Conservation (phyloP, 2,113 vertebrate species). For the Grallaria varia region DNA sequence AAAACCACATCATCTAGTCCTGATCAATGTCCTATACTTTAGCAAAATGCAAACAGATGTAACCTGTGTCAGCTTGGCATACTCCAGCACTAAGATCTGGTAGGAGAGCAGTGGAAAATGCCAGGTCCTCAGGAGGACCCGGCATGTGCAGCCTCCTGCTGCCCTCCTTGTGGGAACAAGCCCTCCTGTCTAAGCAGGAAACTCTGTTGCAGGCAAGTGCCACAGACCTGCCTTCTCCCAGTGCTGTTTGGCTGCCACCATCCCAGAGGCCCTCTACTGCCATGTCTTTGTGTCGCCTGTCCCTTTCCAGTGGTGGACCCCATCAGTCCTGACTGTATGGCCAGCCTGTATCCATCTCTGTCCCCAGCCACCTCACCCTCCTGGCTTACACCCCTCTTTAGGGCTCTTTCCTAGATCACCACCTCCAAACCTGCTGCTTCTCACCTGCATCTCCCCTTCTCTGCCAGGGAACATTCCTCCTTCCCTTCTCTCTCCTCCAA, state of each 20-base stretch:
- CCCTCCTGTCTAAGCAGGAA: not conserved
- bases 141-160: not conserved
- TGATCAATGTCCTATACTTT: not conserved
- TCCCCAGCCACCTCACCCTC: not conserved
- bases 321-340: not conserved
- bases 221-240: not conserved
- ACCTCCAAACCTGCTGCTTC: not conserved
- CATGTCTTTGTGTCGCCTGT: not conserved
- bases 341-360: not conserved
- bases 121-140: not conserved
- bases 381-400: not conserved
- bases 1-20: not conserved
- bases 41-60: not conserved
- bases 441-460: not conserved
- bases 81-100: not conserved
- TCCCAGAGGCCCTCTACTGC: not conserved
- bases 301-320: not conserved
- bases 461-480: not conserved
- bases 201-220: not conserved
- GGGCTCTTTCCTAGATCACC: not conserved
- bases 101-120: not conserved
- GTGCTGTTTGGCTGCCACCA: not conserved
- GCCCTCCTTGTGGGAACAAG: not conserved
- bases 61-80: not conserved
- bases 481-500: not conserved